A percentile compares a stretch with the other conserved stretches of the same genome.
These are phyloP conservation scores for Puntigrus tetrazona DNA, from an alignment of 2,113 vertebrate genomes.

Conservation along the genomic window DNA sequence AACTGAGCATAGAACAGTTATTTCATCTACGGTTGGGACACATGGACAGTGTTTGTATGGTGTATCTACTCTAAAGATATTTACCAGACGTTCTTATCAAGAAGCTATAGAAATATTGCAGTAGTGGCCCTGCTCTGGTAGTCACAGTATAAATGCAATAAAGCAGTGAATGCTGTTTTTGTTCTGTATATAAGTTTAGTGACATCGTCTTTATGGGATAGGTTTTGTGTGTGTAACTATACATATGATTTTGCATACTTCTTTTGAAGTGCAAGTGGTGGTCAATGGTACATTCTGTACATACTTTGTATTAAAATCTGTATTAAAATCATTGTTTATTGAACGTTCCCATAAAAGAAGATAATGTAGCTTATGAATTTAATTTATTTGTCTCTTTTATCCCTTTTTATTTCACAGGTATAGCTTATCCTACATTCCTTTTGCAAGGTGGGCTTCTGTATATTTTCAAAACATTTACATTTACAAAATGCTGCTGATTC, in stretches of 20 bases:
- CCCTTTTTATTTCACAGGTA: conserved; percentile 43
- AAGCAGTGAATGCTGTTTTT: not conserved
- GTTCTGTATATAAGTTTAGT: not conserved
- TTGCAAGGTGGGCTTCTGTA: conserved; percentile 53
- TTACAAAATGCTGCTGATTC: not conserved
- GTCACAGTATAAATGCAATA: not conserved
- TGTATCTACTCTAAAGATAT: not conserved
- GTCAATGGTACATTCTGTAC: too few species aligned
- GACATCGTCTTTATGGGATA: not conserved
- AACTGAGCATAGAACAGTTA: not conserved
- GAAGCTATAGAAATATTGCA: not conserved
- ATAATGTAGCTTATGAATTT: not conserved
- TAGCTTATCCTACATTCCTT: conserved; percentile 58
- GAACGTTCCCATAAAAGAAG: not conserved
- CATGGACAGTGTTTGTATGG: not conserved
- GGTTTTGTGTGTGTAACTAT: not conserved
- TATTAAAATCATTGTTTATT: not conserved
- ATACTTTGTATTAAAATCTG: too few species aligned
- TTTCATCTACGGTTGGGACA: not conserved
- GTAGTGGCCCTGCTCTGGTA: not conserved
- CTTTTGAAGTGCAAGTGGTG: too few species aligned
- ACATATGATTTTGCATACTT: too few species aligned
- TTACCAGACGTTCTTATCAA: not conserved
- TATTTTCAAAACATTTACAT: not conserved
- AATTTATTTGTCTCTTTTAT: not conserved